Evolutionary conservation across 37 sponge, comb jelly and placozoan genomes (phyloP), one percentile per base, ranked within the genome.

Genomic region (Aphrocallistes beatrix): DNA sequence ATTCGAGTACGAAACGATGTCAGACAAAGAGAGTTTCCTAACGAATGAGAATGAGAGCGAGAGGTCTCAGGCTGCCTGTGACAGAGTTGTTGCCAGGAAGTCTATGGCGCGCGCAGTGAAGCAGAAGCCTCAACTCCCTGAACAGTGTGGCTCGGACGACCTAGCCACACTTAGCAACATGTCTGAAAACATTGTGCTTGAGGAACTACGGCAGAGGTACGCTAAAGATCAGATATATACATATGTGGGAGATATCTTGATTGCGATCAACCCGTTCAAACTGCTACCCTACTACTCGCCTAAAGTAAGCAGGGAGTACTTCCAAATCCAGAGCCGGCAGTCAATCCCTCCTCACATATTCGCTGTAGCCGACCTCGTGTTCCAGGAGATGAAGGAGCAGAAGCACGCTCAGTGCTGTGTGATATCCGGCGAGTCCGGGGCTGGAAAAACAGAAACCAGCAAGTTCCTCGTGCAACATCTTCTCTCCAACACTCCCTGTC

Each of bases 1-100:
- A 47, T 93, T 90, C 37, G 93, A 93, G 69, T 38, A 38, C 39
- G 86, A 90, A 42, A 93, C 93, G 0, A 49, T 93, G 45, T 34
- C 51, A 23, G 90, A 85, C 38, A 87, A 81, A 48, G 89, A 85
- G 38, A 81, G 23, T 6, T 85, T 81, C 23, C 81, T 81, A 50
- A 82, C 83, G n/a, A 36, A 81, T 82, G 86, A 86, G 37, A 81
- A 21, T 8, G 81, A 86, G 30, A 21, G 75, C 34, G 75, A 60
- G 17, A 60, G 75, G 75, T 60, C 75, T 60, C 75, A 60, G 34
- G 10, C 75, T 60, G 75, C 75, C 34, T 60, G 75, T 13, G 75
- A 60, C 75, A 60, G 75, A 60, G 28, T 60, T 30, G 34, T 6
- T 60, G 75, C 75, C n/a, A 60, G n/a, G 6, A 60, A 60, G 34